Conservation (phyloP, 64 coral and sea anemone species). For the Actinia equina region DNA sequence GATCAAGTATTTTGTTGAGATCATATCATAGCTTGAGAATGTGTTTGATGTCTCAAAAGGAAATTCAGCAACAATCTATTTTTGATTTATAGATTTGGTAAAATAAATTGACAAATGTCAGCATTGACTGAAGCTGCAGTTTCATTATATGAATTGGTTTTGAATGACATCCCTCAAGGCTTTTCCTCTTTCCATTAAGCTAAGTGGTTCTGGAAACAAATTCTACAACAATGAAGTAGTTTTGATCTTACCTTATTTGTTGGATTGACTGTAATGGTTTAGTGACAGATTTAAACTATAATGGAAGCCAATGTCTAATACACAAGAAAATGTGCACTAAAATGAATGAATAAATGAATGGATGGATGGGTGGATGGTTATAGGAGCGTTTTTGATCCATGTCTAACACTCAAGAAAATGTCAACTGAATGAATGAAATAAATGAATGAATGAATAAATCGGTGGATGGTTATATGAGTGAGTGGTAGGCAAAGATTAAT, state of each 20-base stretch:
- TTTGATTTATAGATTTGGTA: neutral
- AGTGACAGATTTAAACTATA: neutral
- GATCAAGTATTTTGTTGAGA: too few species aligned
- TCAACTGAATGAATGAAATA: too few species aligned
- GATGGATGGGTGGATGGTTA: neutral
- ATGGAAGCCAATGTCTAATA: neutral
- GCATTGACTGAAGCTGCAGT: neutral
- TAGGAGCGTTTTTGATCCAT: neutral
- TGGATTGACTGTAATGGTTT: neutral
- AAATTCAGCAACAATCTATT: too few species aligned
- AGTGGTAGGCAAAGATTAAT: neutral
- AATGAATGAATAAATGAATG: neutral
- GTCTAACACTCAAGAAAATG: too few species aligned
- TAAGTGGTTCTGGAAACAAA: constrained; percentile 1
- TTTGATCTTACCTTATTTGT: neutral
- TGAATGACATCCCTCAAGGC: neutral
- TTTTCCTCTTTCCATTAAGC: neutral
- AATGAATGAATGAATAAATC: neutral
- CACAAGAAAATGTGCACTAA: neutral
- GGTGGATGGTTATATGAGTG: neutral
- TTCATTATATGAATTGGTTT: neutral
- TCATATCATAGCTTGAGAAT: too few species aligned
- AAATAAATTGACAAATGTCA: neutral
- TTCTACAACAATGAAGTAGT: neutral
- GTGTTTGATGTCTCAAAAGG: too few species aligned